phyloP scores from a whole-genome alignment of 2,113 vertebrate species.

The Takifugu bimaculatus region DNA sequence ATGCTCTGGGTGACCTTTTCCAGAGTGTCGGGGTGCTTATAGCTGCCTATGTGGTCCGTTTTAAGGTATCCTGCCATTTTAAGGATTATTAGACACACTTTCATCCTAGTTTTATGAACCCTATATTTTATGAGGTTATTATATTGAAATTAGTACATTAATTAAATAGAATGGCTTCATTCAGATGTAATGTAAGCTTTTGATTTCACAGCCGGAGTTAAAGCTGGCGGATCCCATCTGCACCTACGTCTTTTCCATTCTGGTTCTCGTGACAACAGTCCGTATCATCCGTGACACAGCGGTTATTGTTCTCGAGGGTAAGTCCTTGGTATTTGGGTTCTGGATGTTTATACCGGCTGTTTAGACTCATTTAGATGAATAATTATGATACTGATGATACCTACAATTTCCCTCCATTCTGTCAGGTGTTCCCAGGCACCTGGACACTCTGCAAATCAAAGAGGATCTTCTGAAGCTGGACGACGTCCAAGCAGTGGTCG shows the following conservation, averaged over 20 bases:
- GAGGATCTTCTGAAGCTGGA: constrained; percentile 91
- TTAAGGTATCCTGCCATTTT: constrained; percentile 79
- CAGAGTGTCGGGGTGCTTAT: constrained; percentile 94
- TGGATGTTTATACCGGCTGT: neutral
- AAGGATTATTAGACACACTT: neutral
- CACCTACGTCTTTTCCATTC: constrained; percentile 92
- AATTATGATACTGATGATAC: neutral
- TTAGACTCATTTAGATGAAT: neutral
- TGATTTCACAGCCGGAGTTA: constrained; percentile 84
- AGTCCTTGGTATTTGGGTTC: constrained; percentile 25
- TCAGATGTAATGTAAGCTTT: constrained; percentile 8
- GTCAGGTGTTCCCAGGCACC: constrained; percentile 86
- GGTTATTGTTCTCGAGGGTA: constrained; percentile 93
- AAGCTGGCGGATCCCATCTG: constrained; percentile 98
- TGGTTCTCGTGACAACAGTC: constrained; percentile 91
- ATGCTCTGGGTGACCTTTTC: constrained; percentile 91
- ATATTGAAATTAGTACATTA: neutral
- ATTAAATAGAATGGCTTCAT: neutral
- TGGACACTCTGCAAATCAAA: constrained; percentile 83
- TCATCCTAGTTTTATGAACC: neutral
- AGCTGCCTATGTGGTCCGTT: constrained; percentile 92
- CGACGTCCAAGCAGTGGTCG: constrained; percentile 88
- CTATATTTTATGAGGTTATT: neutral
- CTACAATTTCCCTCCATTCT: neutral
- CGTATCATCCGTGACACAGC: constrained; percentile 89